Conservation (phyloP, 2,113 vertebrate species). For the Hippocampus guttulatus region DNA sequence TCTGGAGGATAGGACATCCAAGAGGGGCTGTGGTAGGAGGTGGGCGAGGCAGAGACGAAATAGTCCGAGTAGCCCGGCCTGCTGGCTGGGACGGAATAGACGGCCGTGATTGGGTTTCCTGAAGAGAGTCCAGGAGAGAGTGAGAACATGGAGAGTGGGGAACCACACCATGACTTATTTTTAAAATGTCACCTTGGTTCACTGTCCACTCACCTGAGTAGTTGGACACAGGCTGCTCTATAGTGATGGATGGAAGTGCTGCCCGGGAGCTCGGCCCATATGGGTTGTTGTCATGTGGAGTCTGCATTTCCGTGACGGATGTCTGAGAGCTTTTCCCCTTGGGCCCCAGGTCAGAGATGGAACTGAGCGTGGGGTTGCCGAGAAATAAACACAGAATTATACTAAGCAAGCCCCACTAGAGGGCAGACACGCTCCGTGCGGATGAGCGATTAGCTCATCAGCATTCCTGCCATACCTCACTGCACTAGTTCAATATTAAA, state of each 20-base stretch:
- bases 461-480: slow-evolving; percentile 57
- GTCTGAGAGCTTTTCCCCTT: slow-evolving; percentile 83
- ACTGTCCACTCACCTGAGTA: slow-evolving; percentile 84
- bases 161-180: not conserved
- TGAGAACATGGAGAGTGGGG: slow-evolving; percentile 1
- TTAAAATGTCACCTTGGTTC: slow-evolving; percentile 15
- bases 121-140: not conserved
- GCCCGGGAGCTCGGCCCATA: slow-evolving; percentile 78
- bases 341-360: slow-evolving; percentile 89
- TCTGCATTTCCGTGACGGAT: slow-evolving; percentile 76
- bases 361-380: slow-evolving; percentile 67
- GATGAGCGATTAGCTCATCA: slow-evolving; percentile 35
- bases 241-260: slow-evolving; percentile 77
- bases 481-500: slow-evolving; percentile 60
- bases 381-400: slow-evolving; percentile 14
- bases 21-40: slow-evolving; percentile 87
- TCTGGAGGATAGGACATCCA: slow-evolving; percentile 97
- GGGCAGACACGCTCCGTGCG: slow-evolving; percentile 36
- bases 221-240: slow-evolving; percentile 84
- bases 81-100: slow-evolving; percentile 93
- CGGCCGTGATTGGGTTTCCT: slow-evolving; percentile 95
- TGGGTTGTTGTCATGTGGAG: slow-evolving; percentile 75
- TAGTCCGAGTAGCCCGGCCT: slow-evolving; percentile 87
- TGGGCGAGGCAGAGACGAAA: slow-evolving; percentile 87
- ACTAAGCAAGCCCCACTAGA: slow-evolving; percentile 43